These are phyloP conservation scores for Shinisaurus crocodilurus DNA, from an alignment of 2,113 vertebrate species.

Conservation along the genomic window DNA sequence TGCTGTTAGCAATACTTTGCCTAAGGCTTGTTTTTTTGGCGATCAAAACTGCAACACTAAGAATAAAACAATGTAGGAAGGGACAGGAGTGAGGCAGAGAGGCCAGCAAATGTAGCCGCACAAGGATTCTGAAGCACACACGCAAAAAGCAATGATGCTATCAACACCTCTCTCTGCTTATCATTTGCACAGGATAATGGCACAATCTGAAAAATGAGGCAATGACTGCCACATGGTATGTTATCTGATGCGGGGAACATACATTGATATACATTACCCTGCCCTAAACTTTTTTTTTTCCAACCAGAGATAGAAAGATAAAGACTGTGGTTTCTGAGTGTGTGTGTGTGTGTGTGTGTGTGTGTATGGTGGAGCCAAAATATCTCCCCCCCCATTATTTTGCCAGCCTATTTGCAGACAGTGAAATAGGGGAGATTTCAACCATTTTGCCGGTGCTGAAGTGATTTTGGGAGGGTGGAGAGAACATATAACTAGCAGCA, in stretches of 20 bases:
- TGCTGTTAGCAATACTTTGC: slow-evolving; percentile 29
- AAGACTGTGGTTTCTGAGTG: not conserved
- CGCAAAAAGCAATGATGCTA: not conserved
- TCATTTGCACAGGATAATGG: not conserved
- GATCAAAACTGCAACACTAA: slow-evolving; percentile 6
- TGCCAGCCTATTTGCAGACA: no score
- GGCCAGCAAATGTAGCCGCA: not conserved
- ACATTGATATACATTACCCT: not conserved
- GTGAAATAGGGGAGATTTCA: no score
- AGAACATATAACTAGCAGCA: no score
- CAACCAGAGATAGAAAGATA: not conserved
- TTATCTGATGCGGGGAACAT: rapidly evolving
- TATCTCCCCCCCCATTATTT: no score
- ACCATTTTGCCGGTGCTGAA: no score
- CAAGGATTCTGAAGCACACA: not conserved
- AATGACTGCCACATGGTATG: no score
- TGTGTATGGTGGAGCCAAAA: no score
- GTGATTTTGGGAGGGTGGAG: no score
- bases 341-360: no score
- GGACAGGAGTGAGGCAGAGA: not conserved
- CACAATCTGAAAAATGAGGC: no score
- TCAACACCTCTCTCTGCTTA: slow-evolving; percentile 1
- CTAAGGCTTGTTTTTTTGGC: slow-evolving; percentile 24
- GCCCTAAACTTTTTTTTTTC: not conserved
- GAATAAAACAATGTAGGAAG: not conserved